Base-by-base conservation (phyloP, 2,113 vertebrate genomes). In the Onychostruthus taczanowskii region DNA sequence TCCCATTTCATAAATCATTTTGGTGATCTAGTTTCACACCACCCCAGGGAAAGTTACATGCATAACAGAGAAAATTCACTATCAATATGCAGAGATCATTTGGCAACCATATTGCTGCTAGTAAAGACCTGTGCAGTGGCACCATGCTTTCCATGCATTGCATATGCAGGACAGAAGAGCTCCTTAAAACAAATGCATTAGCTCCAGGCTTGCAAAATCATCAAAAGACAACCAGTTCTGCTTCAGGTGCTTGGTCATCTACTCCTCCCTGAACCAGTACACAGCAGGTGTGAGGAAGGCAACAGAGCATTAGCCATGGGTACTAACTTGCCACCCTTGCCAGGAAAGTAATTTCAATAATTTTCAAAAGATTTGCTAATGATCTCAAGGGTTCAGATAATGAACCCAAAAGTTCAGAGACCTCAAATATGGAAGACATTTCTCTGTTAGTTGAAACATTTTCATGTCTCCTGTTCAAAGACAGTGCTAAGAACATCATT, bases 1-100 rank as follows among this genome's bases (percentile, higher is more conserved):
- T 94, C 94, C 81, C 74, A 90, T 91, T 93, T 85, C 70, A 95
- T 94, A 93, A 93, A 95, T 91, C 53, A 84, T 31, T 89, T 77
- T 0, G 1, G 82, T 85, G 62, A 95, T 87, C 89, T 30, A 73
- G 66, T 85, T 95, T 91, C 41, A 6, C 43, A 89, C 39, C 74
- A 94, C 91, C 93, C 37, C 70, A 84, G 94, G 91, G 84, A 55
- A 93, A 89, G 53, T 50, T 69, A 83, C 63, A 91, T 0, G 1
- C 58, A 19, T 41, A 91, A 79, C 61, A 94, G 53, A 69, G 61
- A 91, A 72, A 75, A 91, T 50, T 62, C 41, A 49, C 80, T 90
- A 93, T 69, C 93, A 85, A 95, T 93, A 80, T 4, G 31, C 75
- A 88, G 63, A 86, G 82, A 95, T 91, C 63, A 83, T 83, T 83